Evolutionary conservation across 2,797 vertebrate species (phyloP).

Genomic region (Delichon dasypus): DNA sequence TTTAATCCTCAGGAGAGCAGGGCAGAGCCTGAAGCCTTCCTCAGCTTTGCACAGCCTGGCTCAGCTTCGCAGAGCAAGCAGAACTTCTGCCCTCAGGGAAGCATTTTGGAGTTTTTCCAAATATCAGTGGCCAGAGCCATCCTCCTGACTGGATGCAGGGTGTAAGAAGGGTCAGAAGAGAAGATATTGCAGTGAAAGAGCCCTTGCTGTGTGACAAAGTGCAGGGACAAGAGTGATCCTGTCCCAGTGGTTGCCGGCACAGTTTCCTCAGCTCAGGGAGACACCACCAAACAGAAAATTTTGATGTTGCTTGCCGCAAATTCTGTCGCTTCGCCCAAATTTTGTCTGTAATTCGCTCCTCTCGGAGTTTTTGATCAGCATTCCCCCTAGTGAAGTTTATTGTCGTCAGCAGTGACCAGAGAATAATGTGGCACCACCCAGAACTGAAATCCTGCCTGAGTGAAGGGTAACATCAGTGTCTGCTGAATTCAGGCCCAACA

Average conservation of each 20-base stretch:
- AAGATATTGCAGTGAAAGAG: background rate
- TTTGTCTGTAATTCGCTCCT: background rate
- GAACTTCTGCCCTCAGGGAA: background rate
- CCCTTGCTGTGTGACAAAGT: background rate
- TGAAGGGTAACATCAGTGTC: background rate
- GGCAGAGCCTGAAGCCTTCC: background rate
- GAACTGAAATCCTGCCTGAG: background rate
- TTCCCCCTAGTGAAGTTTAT: background rate
- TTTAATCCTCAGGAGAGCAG: background rate
- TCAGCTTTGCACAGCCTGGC: background rate
- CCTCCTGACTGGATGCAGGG: background rate
- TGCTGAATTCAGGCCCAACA: background rate
- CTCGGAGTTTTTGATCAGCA: background rate
- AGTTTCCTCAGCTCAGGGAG: background rate
- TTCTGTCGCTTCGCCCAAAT: background rate
- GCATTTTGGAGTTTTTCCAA: background rate
- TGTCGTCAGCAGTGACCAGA: background rate
- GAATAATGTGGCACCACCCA: background rate
- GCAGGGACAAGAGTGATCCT: background rate
- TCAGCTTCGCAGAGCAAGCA: background rate
- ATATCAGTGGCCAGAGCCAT: background rate
- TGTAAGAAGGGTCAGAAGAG: background rate
- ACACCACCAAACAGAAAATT: background rate
- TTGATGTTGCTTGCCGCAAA: background rate
- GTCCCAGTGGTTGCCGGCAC: background rate